Percentiles rank a stretch among this genome's conserved stretches.
phyloP scores from a whole-genome alignment of 2,113 vertebrate genomes.

The Heterocephalus glaber region DNA sequence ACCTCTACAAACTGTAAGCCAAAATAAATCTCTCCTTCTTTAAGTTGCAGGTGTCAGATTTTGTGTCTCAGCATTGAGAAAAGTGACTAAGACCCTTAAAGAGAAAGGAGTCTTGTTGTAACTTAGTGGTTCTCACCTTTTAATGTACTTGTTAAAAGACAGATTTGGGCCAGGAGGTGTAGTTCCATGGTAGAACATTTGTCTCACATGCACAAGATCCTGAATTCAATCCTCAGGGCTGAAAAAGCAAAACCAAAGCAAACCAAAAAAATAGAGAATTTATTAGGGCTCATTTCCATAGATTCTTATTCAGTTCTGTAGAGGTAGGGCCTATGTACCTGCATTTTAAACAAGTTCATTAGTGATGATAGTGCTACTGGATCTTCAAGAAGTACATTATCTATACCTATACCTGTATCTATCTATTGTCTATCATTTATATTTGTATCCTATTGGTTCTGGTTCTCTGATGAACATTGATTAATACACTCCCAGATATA shows the following conservation, averaged over 20 bases:
- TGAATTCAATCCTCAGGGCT: not conserved
- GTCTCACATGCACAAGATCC: not conserved
- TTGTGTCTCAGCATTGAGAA: not conserved
- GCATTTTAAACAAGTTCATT: not conserved
- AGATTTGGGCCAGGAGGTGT: not conserved
- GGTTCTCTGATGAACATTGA: constrained; percentile 10
- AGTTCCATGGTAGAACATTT: not conserved
- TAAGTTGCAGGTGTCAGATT: not conserved
- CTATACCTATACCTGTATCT: not conserved
- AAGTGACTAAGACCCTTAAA: not conserved
- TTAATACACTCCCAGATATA: not conserved
- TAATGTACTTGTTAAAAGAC: not conserved
- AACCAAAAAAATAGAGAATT: not conserved
- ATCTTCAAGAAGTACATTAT: constrained; percentile 15
- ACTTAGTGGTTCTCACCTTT: constrained; percentile 9
- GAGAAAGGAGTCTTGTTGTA: not conserved
- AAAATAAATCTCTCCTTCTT: not conserved
- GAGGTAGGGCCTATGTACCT: not conserved
- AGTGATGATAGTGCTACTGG: not conserved
- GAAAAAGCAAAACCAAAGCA: not conserved
- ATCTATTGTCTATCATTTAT: not conserved
- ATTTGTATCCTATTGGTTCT: not conserved
- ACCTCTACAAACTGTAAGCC: not conserved
- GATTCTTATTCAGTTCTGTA: constrained; percentile 26
- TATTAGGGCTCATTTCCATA: not conserved